These are phyloP conservation scores for Dryadula phaetusa DNA, from an alignment of 2,888 invertebrate species.

Conservation along the genomic window DNA sequence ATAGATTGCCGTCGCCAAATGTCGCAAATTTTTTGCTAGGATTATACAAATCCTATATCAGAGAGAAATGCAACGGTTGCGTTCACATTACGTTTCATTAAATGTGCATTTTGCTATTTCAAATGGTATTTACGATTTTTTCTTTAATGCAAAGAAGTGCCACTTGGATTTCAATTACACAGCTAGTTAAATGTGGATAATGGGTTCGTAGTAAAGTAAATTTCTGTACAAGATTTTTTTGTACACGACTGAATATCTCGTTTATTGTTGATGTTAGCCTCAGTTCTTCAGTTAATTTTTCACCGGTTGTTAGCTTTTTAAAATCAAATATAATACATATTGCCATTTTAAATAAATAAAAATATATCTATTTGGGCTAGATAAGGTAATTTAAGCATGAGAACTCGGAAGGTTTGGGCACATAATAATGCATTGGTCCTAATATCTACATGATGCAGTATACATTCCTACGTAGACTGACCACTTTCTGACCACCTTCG, in stretches of 20 bases:
- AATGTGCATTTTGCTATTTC: conserved; percentile 56
- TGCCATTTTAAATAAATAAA: no score
- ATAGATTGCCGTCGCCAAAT: conserved; percentile 57
- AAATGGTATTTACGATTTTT: conserved; percentile 48
- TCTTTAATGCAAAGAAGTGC: conserved; percentile 53
- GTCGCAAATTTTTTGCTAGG: conserved; percentile 61
- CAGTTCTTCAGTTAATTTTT: background rate
- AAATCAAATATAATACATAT: no score
- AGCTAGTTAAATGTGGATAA: conserved; percentile 48
- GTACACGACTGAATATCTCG: background rate
- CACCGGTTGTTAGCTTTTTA: no score
- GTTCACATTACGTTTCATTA: conserved; percentile 55
- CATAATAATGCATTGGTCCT: no score
- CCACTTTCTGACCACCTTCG: no score
- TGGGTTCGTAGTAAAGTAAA: conserved; percentile 19
- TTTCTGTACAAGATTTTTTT: background rate
- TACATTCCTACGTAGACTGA: no score
- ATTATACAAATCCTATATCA: conserved; percentile 69
- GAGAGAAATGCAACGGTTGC: conserved; percentile 55
- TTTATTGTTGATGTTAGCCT: background rate
- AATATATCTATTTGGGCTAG: no score
- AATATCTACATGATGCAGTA: no score
- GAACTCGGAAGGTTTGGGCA: no score
- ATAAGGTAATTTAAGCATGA: no score
- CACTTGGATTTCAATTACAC: conserved; percentile 56